Percentiles rank a stretch among this genome's conserved stretches.
These are phyloP conservation scores for Corythornis leucogaster DNA, from an alignment of 2,797 vertebrate genomes.

Conservation along the genomic window DNA sequence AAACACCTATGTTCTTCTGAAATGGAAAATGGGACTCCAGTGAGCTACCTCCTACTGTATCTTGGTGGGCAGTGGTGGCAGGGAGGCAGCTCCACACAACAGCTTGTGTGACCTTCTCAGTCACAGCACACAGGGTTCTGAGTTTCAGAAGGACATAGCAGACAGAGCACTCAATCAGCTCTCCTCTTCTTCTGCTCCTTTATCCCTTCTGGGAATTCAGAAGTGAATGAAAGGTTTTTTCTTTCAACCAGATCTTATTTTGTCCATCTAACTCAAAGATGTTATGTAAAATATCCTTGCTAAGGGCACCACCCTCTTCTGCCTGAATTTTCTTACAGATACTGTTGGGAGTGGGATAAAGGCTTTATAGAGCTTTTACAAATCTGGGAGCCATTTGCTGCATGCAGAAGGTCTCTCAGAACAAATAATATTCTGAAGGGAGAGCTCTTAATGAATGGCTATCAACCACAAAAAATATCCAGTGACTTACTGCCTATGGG, in stretches of 20 bases:
- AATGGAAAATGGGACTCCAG: background rate
- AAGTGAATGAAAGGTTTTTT: background rate
- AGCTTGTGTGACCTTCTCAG: background rate
- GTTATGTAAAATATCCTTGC: background rate
- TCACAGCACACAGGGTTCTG: background rate
- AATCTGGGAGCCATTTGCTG: background rate
- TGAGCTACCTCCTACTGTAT: rapidly evolving
- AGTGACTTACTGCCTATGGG: background rate
- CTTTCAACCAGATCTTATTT: background rate
- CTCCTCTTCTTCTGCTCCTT: background rate
- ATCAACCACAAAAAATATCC: background rate
- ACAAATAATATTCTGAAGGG: background rate
- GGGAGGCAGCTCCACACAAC: background rate
- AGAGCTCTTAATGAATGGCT: background rate
- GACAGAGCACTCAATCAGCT: background rate
- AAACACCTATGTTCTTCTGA: background rate
- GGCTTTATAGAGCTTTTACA: background rate
- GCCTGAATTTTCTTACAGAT: background rate
- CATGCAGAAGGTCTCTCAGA: background rate
- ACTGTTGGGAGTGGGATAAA: background rate
- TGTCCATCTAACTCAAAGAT: background rate
- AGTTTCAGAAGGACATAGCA: background rate
- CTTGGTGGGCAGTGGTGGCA: rapidly evolving
- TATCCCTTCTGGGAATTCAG: background rate
- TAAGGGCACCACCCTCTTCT: background rate